Percentiles rank a stretch among this genome's conserved stretches.
Evolutionary conservation across 2,113 vertebrate species (phyloP).

Genomic region (Pavo muticus): DNA sequence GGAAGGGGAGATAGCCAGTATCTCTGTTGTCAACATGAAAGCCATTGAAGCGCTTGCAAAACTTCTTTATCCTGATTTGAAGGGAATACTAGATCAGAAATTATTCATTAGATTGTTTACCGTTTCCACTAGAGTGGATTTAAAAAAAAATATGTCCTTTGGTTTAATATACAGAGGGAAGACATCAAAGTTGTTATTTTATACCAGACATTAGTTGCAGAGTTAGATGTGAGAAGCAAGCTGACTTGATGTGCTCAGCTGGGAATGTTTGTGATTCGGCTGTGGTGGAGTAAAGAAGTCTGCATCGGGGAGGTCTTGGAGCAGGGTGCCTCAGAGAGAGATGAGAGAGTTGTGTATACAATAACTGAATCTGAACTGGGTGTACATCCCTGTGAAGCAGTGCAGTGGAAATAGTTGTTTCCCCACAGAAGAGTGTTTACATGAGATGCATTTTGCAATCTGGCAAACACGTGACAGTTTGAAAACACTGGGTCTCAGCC

Average conservation of each 20-base stretch:
- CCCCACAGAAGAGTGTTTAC: not conserved
- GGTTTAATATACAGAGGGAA: not conserved
- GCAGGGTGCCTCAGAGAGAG: not conserved
- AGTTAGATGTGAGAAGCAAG: not conserved
- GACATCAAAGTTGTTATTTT: not conserved
- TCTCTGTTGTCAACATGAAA: not conserved
- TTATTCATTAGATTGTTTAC: no score
- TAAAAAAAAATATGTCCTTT: not conserved
- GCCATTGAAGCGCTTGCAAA: not conserved
- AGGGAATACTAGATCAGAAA: not conserved
- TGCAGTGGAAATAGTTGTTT: not conserved
- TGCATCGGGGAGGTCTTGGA: not conserved
- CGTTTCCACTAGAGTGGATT: not conserved
- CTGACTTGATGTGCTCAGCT: not conserved
- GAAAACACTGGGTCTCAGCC: not conserved
- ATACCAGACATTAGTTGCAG: not conserved
- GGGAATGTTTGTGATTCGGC: not conserved
- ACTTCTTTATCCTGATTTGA: accelerated
- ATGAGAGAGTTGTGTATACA: not conserved
- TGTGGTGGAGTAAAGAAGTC: not conserved
- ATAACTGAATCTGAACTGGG: not conserved
- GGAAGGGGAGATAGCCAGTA: not conserved
- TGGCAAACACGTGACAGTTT: not conserved
- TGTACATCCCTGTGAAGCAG: not conserved
- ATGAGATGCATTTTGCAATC: accelerated